Conservation (phyloP, 2,797 vertebrate species). For the Trematomus bernacchii region DNA sequence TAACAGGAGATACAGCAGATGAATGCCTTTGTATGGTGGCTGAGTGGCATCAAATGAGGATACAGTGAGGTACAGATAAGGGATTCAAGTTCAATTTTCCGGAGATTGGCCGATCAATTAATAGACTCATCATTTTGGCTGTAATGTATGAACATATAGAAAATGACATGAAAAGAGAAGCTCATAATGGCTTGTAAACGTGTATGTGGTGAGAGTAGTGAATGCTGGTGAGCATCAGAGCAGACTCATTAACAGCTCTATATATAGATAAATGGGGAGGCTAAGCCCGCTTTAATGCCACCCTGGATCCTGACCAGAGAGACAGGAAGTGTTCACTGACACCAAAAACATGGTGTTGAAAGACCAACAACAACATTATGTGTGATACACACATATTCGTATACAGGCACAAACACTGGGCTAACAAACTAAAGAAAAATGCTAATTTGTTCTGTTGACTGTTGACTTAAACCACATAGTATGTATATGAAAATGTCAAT, state of each 20-base stretch:
- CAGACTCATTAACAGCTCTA: conserved; percentile 48
- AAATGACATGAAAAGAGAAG: neutral
- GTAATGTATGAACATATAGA: neutral
- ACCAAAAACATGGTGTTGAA: neutral
- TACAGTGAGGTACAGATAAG: conserved; percentile 13
- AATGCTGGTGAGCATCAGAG: conserved; percentile 41
- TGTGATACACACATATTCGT: neutral
- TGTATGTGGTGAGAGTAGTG: conserved; percentile 22
- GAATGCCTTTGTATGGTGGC: neutral
- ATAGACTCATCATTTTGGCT: neutral
- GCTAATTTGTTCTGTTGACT: conserved; percentile 25
- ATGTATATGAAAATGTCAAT: conserved; percentile 26
- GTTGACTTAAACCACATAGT: conserved; percentile 22
- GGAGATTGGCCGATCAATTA: neutral
- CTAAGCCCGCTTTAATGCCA: conserved; percentile 57
- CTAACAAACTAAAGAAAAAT: conserved; percentile 17
- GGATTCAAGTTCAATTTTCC: neutral
- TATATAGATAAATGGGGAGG: conserved; percentile 53
- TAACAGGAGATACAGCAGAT: conserved; percentile 8
- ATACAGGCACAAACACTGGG: neutral
- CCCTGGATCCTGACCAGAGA: conserved; percentile 38
- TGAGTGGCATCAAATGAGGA: conserved; percentile 11
- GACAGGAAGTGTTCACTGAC: conserved; percentile 30
- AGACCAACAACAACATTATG: neutral
- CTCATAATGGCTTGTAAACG: conserved; percentile 10